Percentiles rank a stretch among this genome's conserved stretches.
These are phyloP conservation scores for Drosophila kikkawai DNA, from an alignment of 1,140 invertebrate species.

Conservation along the genomic window DNA sequence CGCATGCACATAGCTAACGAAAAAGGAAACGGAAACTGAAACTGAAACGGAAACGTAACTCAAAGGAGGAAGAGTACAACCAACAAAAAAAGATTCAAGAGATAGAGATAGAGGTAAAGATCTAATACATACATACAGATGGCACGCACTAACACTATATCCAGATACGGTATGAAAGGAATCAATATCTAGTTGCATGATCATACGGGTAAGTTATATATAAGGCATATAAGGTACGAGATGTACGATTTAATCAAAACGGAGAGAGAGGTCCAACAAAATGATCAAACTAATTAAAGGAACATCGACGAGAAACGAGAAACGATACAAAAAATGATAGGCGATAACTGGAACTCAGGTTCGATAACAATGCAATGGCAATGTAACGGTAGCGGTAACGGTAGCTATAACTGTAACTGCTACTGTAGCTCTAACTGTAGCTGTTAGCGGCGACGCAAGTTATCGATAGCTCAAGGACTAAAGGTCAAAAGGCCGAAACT, in stretches of 20 bases:
- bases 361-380: conserved; percentile 54
- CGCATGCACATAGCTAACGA: conserved; percentile 27
- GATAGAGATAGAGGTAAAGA: conserved; percentile 17
- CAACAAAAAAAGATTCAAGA: conserved; percentile 11
- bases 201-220: conserved; percentile 45
- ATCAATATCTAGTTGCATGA: conserved; percentile 58
- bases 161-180: conserved; percentile 45
- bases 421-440: conserved; percentile 41
- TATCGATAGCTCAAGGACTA: conserved; percentile 16
- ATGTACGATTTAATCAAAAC: conserved; percentile 58
- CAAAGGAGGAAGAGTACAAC: neutral
- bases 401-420: conserved; percentile 39
- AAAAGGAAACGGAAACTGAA: conserved; percentile 5
- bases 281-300: conserved; percentile 44
- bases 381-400: conserved; percentile 43
- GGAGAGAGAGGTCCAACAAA: conserved; percentile 44
- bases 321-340: conserved; percentile 43
- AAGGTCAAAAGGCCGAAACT: conserved; percentile 4
- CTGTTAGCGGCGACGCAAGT: conserved; percentile 25
- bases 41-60: neutral
- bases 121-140: conserved; percentile 50
- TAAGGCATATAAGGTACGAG: conserved; percentile 45
- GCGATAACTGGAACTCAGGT: conserved; percentile 39
- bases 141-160: conserved; percentile 63
- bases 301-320: conserved; percentile 47